phyloP scores from a whole-genome alignment of 2,888 invertebrate species.

The Megastigmus dorsalis region DNA sequence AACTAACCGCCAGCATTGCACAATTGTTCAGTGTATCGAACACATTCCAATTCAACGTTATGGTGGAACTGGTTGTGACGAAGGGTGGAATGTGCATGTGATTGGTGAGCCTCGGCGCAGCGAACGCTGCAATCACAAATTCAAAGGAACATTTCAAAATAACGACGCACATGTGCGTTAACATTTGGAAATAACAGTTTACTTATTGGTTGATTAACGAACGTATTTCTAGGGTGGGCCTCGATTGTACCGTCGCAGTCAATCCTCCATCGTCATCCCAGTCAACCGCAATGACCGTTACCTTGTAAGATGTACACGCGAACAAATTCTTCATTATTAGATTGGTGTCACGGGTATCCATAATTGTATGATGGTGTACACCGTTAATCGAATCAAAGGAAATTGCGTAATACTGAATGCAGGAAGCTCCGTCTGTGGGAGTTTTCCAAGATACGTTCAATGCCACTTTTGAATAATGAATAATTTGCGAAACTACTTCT shows the following conservation, averaged over 20 bases:
- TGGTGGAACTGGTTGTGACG: conserved; percentile 20
- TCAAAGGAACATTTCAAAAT: not conserved
- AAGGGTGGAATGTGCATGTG: not conserved
- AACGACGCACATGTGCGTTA: too few species aligned
- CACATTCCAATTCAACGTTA: conserved; percentile 62
- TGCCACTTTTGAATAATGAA: too few species aligned
- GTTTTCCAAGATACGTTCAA: conserved; percentile 61
- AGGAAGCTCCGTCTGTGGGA: conserved; percentile 58
- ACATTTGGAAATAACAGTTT: too few species aligned
- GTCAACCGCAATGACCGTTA: conserved; percentile 61
- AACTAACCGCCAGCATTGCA: conserved; percentile 53
- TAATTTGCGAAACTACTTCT: too few species aligned
- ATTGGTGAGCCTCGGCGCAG: not conserved
- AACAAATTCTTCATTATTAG: conserved; percentile 56
- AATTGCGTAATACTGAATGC: conserved; percentile 61
- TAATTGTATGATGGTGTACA: not conserved
- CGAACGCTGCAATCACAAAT: not conserved
- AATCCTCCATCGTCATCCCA: conserved; percentile 45
- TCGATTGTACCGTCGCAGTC: not conserved
- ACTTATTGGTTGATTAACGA: too few species aligned
- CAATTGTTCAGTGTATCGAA: conserved; percentile 61
- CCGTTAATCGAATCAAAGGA: conserved; percentile 47
- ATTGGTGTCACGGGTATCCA: conserved; percentile 33
- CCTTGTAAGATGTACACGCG: conserved; percentile 61
- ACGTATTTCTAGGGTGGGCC: conserved; percentile 7